Conservation (phyloP, 2,797 vertebrate species). For the Gymnodraco acuticeps region DNA sequence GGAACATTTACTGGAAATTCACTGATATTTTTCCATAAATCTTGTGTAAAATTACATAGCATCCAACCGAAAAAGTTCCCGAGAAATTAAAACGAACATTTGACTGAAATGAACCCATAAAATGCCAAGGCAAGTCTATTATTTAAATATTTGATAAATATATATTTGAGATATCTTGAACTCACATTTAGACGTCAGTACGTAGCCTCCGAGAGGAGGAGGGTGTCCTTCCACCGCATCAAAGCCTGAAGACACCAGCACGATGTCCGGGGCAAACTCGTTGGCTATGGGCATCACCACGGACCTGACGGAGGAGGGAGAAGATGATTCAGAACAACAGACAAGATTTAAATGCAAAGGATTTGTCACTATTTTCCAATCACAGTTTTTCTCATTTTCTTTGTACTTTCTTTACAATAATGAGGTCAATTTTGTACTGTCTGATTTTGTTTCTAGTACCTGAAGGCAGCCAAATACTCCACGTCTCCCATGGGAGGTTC, state of each 20-base stretch:
- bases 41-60: too few species aligned
- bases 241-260: conserved; percentile 94
- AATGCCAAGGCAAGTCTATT: too few species aligned
- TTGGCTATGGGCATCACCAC: conserved; percentile 95
- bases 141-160: too few species aligned
- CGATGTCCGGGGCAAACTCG: conserved; percentile 93
- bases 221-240: conserved; percentile 95
- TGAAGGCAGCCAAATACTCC: conserved; percentile 95
- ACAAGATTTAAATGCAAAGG: not conserved
- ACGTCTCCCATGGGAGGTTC: conserved; percentile 95
- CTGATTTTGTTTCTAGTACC: conserved; percentile 78
- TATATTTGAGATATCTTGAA: not conserved
- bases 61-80: too few species aligned
- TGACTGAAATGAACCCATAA: too few species aligned
- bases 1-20: too few species aligned
- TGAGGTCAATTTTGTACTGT: not conserved
- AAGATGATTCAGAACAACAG: not conserved
- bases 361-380: too few species aligned
- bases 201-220: conserved; percentile 93
- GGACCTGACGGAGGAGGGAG: conserved; percentile 76
- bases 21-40: too few species aligned
- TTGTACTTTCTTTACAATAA: too few species aligned
- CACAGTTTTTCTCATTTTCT: too few species aligned
- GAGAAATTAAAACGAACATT: too few species aligned
- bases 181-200: conserved; percentile 93